Evolutionary conservation across 2,797 vertebrate genomes (phyloP).

Genomic region (Anabacerthia variegaticeps): DNA sequence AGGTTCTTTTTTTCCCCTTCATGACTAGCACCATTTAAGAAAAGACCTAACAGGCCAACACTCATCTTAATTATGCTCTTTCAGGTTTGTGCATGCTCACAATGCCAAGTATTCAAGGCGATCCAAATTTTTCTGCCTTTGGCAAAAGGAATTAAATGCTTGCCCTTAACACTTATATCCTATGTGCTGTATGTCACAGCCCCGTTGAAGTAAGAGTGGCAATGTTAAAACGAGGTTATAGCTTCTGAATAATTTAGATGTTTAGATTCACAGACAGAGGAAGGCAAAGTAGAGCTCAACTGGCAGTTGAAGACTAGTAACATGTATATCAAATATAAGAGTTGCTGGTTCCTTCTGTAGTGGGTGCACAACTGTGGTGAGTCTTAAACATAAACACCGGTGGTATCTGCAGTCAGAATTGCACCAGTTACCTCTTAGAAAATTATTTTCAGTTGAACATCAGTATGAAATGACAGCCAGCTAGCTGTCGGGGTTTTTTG

Average conservation of each 20-base stretch:
- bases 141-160: neutral
- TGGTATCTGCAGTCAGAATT: neutral
- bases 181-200: neutral
- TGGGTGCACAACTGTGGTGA: neutral
- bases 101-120: slow-evolving; percentile 40
- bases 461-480: neutral
- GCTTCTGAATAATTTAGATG: neutral
- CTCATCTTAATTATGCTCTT: slow-evolving; percentile 50
- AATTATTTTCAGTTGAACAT: neutral
- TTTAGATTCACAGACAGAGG: neutral
- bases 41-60: slow-evolving; percentile 8
- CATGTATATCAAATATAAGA: neutral
- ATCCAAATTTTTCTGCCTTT: neutral
- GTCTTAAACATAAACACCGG: neutral
- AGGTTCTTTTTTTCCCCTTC: neutral
- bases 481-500: neutral
- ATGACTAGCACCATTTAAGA: slow-evolving; percentile 58
- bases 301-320: neutral
- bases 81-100: neutral
- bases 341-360: neutral
- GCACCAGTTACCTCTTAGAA: neutral
- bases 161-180: neutral
- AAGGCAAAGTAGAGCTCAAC: neutral
- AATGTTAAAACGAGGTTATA: neutral
- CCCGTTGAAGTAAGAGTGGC: neutral